Base-by-base conservation (phyloP, 2,888 invertebrate species). In the Leptinotarsa peninsularis region DNA sequence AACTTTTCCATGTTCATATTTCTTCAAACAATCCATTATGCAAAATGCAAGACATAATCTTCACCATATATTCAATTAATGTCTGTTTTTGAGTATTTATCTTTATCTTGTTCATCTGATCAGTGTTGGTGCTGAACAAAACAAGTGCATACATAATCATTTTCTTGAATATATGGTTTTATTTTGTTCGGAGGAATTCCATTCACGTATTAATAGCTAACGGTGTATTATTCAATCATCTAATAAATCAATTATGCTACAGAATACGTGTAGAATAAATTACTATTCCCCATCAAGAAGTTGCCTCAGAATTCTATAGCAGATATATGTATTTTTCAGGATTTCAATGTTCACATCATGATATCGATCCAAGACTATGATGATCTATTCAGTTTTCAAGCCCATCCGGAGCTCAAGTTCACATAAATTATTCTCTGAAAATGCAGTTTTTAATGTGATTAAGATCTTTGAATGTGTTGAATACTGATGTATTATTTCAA, bases 151-250 rank as follows among this genome's bases (percentile, higher is more conserved):
- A 18, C 56, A 33, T 63, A 63, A n/a, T 43, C 27, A 15, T 43
- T 33, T 43, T 33, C 63, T 63, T n/a, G n/a, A 17, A 33, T 3
- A 14, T 5, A n/a, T 63, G 17, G 33, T 33, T 63, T 63, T 63
- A 43, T 43, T 63, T n/a, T 63, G 4, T n/a, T 33, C 17, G 43
- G 33, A 63, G 63, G n/a, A 63, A 43, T 63, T 63, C n/a, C 17
- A 63, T 63, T 63, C 17, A 63, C 17, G 27, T 33, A 7, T 58
- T 58, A 58, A 21, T 63, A n/a, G 43, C 33, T 63, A 63, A 63
- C 63, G 63, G 63, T 63, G 33, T 27, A 63, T 63, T 63, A 63
- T 63, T 63, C 63, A 63, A 63, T 63, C 18, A 63, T 33, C n/a
- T 5, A 63, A 63, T 63, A 18, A 63, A 63, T 27, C 33, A 63